Evolutionary conservation across 2,113 vertebrate species (phyloP).

Genomic region (Sturnira hondurensis): DNA sequence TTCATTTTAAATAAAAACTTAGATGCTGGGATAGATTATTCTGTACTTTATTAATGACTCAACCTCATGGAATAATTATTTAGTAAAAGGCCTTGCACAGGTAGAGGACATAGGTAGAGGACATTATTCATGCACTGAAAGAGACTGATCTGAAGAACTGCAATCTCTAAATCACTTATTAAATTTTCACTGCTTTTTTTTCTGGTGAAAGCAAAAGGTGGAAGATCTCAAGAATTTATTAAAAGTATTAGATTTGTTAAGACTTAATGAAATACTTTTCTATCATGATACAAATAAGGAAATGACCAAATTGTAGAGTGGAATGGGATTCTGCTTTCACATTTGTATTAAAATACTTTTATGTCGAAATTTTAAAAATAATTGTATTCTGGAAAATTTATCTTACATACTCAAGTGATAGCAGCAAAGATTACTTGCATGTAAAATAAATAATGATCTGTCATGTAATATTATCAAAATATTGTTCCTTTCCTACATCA

Average conservation of each 20-base stretch:
- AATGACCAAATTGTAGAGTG: background rate
- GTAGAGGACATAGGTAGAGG: slow-evolving; percentile 64
- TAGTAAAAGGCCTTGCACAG: slow-evolving; percentile 57
- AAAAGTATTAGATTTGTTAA: slow-evolving; percentile 22
- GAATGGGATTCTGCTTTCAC: background rate
- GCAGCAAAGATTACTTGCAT: background rate
- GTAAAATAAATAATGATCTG: background rate
- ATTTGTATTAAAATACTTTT: slow-evolving; percentile 32
- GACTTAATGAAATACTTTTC: background rate
- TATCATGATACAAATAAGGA: background rate
- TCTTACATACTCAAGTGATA: background rate
- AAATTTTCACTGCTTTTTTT: slow-evolving; percentile 52
- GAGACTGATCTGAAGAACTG: slow-evolving; percentile 60
- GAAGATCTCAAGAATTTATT: slow-evolving; percentile 44
- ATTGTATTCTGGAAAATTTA: background rate
- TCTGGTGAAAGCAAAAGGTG: slow-evolving; percentile 50
- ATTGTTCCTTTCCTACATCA: background rate
- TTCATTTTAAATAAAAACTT: background rate
- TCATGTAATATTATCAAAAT: slow-evolving; percentile 14
- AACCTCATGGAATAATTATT: slow-evolving; percentile 58
- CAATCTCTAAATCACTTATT: background rate
- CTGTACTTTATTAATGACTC: background rate
- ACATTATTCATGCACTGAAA: slow-evolving; percentile 68
- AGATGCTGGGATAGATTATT: background rate
- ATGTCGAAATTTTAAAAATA: slow-evolving; percentile 40